Evolutionary conservation across 2,888 invertebrate species (phyloP), one percentile per base, ranked within the genome.

Genomic region (Uropetala carovei): DNA sequence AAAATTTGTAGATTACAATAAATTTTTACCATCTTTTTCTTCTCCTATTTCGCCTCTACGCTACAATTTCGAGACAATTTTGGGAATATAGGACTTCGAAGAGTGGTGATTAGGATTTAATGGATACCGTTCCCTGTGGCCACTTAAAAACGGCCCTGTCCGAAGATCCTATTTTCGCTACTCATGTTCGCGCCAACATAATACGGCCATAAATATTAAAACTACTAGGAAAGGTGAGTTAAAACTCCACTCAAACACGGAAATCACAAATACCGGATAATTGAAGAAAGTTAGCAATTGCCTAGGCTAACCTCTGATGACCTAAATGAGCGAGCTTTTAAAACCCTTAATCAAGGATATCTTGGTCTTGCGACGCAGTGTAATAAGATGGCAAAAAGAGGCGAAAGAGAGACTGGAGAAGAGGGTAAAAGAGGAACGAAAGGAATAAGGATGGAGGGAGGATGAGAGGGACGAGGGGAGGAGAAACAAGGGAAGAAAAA

Each of bases 181-280:
- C 22, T 27, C 75, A 75, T 27, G 75, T 75, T 27, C 75, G 4
- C 75, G 75, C 22, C 75, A 27, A 27, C 27, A 75, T 13, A 27
- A 27, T 27, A 75, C 75, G 11, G 18, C 75, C 22, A 75, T 75
- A 75, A 27, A 75, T 27, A 75, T 75, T 27, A 27, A 11, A 22
- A 4, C 27, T 75, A 7, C 4, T 18, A 9, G 4, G 68, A 75
- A 75, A 22, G 68, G 68, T 22, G 22, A 75, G 75, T 27, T 27
- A 27, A 22, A 75, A 10, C 75, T 10, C 75, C 75, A 8, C 75
- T 75, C 27, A 22, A 13, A 14, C 22, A 18, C 75, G 75, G 75
- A 75, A 75, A 27, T 75, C 75, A 75, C 75, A 75, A 75, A 75
- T 75, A 75, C 22, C 75, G 75, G 22, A 13, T 75, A 22, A 75